These are phyloP conservation scores for Drosophila bunnanda DNA, from an alignment of 2,888 invertebrate species.

Conservation along the genomic window DNA sequence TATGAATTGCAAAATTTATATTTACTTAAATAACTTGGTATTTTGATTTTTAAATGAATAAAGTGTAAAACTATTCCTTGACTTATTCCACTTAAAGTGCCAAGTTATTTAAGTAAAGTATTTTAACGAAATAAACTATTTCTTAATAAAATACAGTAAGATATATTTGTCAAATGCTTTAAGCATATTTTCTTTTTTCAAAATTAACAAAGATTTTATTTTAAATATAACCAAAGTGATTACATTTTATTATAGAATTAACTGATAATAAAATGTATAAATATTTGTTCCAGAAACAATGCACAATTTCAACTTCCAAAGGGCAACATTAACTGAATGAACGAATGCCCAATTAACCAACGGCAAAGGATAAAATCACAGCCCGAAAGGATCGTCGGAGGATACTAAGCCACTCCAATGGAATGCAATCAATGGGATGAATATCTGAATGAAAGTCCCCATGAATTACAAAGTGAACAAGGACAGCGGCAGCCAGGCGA, in stretches of 20 bases:
- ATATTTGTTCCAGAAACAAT: neutral
- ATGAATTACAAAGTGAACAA: conserved; percentile 2
- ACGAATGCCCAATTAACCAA: neutral
- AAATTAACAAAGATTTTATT: neutral
- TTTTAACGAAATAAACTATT: too few species aligned
- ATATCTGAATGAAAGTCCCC: neutral
- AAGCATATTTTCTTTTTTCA: too few species aligned
- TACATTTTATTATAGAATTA: neutral
- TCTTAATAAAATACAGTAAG: too few species aligned
- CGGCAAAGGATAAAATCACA: conserved; percentile 1
- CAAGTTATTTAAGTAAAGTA: too few species aligned
- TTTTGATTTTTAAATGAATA: too few species aligned
- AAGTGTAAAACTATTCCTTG: too few species aligned
- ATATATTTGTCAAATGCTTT: too few species aligned
- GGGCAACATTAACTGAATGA: neutral
- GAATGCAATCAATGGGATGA: conserved; percentile 6
- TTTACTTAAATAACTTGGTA: neutral
- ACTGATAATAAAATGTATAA: neutral
- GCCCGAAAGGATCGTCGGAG: conserved; percentile 2
- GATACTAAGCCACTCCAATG: conserved; percentile 4
- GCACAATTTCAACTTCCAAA: neutral
- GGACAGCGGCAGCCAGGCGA: neutral
- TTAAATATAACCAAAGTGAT: neutral
- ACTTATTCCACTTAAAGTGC: too few species aligned
- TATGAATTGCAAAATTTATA: neutral